Conservation (phyloP, 2,888 invertebrate genomes). For the Hipparchia sbordonii region DNA sequence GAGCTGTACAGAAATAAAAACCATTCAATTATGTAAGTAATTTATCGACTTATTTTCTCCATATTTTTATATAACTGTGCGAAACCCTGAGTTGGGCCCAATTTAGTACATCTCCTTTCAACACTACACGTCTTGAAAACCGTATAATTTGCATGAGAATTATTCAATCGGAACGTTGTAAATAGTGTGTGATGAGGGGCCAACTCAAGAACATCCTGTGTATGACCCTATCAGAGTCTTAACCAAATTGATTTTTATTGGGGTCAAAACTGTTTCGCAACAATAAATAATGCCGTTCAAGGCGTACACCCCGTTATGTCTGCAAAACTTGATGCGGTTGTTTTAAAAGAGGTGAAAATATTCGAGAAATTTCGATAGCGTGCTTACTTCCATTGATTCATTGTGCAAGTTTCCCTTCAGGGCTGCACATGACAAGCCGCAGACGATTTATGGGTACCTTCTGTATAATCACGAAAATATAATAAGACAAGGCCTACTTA, state of each 20-base stretch:
- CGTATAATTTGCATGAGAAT: slow-evolving; percentile 11
- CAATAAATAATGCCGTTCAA: slow-evolving; percentile 53
- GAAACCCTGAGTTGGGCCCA: too few relatives aligned
- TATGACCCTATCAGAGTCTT: slow-evolving; percentile 17
- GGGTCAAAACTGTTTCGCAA: slow-evolving; percentile 60
- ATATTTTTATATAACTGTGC: too few relatives aligned
- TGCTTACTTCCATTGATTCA: slow-evolving; percentile 48
- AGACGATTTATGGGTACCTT: slow-evolving; percentile 21
- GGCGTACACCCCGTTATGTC: slow-evolving; percentile 65
- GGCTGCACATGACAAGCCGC: slow-evolving; percentile 28
- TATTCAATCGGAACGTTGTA: slow-evolving; percentile 20
- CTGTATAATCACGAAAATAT: slow-evolving; percentile 19
- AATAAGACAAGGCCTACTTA: slow-evolving; percentile 12
- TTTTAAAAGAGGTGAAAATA: slow-evolving; percentile 62
- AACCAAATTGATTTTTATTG: slow-evolving; percentile 48
- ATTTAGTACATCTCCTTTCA: too few relatives aligned
- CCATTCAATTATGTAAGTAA: too few relatives aligned
- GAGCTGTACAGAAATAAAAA: too few relatives aligned
- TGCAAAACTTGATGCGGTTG: slow-evolving; percentile 58
- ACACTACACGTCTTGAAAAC: not conserved
- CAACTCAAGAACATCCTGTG: slow-evolving; percentile 19
- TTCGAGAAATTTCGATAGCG: slow-evolving; percentile 58
- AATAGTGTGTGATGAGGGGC: slow-evolving; percentile 30
- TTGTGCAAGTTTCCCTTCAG: slow-evolving; percentile 34
- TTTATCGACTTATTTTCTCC: too few relatives aligned